phyloP scores from a whole-genome alignment of 2,113 vertebrate species.

The Apteryx owenii region DNA sequence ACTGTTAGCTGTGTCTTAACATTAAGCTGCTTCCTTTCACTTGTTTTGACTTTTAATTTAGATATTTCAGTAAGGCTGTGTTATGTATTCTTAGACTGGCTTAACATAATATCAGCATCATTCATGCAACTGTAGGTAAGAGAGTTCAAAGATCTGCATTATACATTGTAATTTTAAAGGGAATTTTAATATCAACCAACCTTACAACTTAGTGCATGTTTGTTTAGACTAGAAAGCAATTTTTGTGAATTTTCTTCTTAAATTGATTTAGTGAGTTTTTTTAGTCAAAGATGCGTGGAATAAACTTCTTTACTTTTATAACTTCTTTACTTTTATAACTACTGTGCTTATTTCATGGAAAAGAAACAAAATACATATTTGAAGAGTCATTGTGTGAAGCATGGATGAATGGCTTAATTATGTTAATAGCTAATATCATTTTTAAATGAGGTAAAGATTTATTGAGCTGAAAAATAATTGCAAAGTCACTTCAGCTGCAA shows the following conservation, averaged over 20 bases:
- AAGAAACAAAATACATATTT: not conserved
- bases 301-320: not conserved
- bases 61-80: not conserved
- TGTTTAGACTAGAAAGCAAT: not conserved
- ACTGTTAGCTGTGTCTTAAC: not conserved
- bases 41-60: not conserved
- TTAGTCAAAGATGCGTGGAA: not conserved
- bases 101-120: not conserved
- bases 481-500: not conserved
- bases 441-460: not conserved
- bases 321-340: not conserved
- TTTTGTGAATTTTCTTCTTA: not conserved
- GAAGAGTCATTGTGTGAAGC: not conserved
- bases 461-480: constrained; percentile 2
- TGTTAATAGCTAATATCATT: not conserved
- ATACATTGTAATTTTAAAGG: not conserved
- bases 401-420: not conserved
- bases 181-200: not conserved
- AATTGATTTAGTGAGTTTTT: not conserved
- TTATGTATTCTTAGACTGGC: not conserved
- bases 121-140: not conserved
- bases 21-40: not conserved
- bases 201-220: not conserved
- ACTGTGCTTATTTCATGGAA: not conserved
- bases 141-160: not conserved